Base-by-base conservation (phyloP, 2,113 vertebrate species). In the Ancistrus triradiatus region DNA sequence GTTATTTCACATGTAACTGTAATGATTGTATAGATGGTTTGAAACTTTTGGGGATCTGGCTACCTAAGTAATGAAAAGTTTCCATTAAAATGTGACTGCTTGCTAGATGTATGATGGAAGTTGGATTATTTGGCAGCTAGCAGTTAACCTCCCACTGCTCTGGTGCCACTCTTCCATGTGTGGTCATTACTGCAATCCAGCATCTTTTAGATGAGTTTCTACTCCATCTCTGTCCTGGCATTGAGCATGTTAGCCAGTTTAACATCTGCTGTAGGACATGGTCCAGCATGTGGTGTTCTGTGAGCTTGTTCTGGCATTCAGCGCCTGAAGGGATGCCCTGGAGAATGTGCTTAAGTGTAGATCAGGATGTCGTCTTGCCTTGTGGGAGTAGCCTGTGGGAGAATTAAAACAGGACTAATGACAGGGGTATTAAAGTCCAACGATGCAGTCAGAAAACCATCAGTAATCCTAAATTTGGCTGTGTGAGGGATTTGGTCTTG, bases 41-140 rank as follows among this genome's bases (percentile, higher is more conserved):
- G n/a, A n/a, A n/a, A n/a, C n/a, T n/a, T n/a, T n/a, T n/a, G n/a
- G n/a, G n/a, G n/a, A n/a, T n/a, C n/a, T n/a, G n/a, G n/a, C n/a
- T n/a, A n/a, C n/a, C n/a, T n/a, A n/a, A n/a, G n/a, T n/a, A 17
- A 44, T 44, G 18, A 43, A 21, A 14, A 17, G 10, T 28, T 52
- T 31, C 31, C 17, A 59, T 46, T 47, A 33, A n/a, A 60, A 49
- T 25, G 7, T 31, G 38, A 21, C n/a, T 14, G 31, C n/a, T 19
- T 57, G 22, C 47, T 38, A 8, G 15, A 47, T 37, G 19, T 47
- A 47, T 19, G 31, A n/a, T n/a, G n/a, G n/a, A n/a, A n/a, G n/a
- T 14, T 35, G 19, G n/a, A 65, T 65, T 47, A 37, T 55, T 65
- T 55, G 27, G 33, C n/a, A 46, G 28, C 18, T 46, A 9, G 9